phyloP scores from a whole-genome alignment of 2,113 vertebrate genomes.

The Potamarius usumacintae region DNA sequence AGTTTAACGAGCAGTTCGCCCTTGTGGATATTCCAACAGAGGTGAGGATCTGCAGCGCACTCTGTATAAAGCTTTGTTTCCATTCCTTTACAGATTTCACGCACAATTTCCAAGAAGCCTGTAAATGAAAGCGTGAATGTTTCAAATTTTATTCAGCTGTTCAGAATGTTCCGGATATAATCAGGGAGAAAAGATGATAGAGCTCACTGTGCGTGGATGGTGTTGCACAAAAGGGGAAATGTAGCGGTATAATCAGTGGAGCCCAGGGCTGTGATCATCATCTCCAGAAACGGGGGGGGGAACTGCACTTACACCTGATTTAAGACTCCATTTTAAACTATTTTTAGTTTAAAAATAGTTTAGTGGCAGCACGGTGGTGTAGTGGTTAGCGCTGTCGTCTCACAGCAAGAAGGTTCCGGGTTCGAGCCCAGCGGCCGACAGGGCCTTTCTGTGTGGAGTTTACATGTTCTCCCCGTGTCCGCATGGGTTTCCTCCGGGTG shows the following conservation, averaged over 20 bases:
- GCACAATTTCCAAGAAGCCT: neutral
- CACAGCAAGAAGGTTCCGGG: no score
- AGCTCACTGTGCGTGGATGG: neutral
- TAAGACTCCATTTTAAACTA: neutral
- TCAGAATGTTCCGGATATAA: neutral
- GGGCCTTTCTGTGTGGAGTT: no score
- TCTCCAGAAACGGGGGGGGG: no score
- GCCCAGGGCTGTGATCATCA: no score
- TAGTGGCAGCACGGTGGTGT: no score
- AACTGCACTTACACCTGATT: no score
- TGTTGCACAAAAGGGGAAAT: neutral
- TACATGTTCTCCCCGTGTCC: no score
- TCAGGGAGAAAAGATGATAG: neutral
- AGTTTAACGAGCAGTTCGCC: conserved; percentile 93
- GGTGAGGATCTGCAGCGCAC: conserved; percentile 67
- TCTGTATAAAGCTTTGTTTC: neutral
- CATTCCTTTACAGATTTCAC: neutral
- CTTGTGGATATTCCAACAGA: conserved; percentile 92
- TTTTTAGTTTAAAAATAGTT: neutral
- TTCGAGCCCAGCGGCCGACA: no score
- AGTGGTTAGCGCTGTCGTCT: no score
- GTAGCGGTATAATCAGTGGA: neutral
- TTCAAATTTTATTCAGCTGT: no score
- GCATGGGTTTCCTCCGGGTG: no score
- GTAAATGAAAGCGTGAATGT: neutral